phyloP scores from a whole-genome alignment of 2,113 vertebrate genomes.

The Pygathrix nemaeus region DNA sequence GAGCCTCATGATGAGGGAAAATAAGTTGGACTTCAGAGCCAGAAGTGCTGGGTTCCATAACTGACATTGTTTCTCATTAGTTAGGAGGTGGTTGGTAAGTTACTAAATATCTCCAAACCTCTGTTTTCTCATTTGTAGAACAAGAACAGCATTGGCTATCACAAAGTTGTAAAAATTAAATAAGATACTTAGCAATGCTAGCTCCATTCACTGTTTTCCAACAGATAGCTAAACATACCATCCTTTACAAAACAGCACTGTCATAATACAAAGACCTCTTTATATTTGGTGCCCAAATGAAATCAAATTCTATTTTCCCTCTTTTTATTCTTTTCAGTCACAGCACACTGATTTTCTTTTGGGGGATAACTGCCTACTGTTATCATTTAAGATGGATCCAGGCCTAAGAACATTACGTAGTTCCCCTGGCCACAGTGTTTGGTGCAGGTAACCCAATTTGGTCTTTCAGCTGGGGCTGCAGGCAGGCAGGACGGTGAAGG shows the following conservation, averaged over 20 bases:
- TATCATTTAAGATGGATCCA: neutral
- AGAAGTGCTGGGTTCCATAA: neutral
- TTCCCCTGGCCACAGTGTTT: neutral
- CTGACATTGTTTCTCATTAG: neutral
- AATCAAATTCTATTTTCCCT: neutral
- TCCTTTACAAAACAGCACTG: neutral
- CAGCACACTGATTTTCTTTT: neutral
- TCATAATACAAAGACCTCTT: neutral
- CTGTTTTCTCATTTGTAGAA: neutral
- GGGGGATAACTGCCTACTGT: neutral
- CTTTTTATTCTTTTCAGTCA: neutral
- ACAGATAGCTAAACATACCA: neutral
- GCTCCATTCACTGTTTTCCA: neutral
- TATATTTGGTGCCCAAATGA: neutral
- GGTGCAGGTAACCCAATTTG: neutral
- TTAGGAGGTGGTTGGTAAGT: neutral
- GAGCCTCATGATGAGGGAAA: neutral
- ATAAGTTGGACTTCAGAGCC: neutral
- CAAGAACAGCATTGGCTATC: neutral
- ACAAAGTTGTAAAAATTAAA: neutral
- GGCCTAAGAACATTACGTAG: neutral
- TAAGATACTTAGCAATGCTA: neutral
- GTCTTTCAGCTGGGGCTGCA: neutral
- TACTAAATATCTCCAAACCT: neutral
- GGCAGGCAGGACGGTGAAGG: neutral